Evolutionary conservation across 1,140 invertebrate species (phyloP).

Genomic region (Leptinotarsa defecta): DNA sequence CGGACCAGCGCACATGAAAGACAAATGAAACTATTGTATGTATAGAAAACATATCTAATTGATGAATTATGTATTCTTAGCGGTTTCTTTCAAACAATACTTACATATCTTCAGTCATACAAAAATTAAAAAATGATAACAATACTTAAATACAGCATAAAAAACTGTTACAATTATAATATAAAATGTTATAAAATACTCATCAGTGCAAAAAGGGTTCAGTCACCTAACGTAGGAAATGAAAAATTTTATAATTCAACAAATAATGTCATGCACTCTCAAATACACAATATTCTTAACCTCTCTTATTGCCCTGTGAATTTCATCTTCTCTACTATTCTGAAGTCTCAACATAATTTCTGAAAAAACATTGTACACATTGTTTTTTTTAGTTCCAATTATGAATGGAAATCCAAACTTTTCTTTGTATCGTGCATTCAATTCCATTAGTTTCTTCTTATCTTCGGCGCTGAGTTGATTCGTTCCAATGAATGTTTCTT

Average conservation of each 20-base stretch:
- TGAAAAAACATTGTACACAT: slow-evolving; percentile 64
- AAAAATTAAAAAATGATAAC: no score
- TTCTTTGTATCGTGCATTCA: slow-evolving; percentile 66
- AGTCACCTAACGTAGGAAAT: background rate
- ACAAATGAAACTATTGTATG: no score
- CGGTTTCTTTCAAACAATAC: no score
- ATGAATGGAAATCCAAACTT: slow-evolving; percentile 76
- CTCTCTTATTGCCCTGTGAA: slow-evolving; percentile 65
- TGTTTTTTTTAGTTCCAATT: slow-evolving; percentile 70
- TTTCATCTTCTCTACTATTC: slow-evolving; percentile 62
- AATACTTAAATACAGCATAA: no score
- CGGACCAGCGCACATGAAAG: no score
- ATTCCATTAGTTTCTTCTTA: slow-evolving; percentile 57
- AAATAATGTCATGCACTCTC: slow-evolving; percentile 63
- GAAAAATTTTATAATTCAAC: slow-evolving; percentile 25
- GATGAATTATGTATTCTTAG: no score
- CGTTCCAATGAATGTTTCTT: slow-evolving; percentile 60
- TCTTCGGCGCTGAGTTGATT: slow-evolving; percentile 61
- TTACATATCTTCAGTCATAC: no score
- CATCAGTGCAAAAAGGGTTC: background rate
- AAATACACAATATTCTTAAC: slow-evolving; percentile 71
- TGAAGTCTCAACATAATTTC: slow-evolving; percentile 62
- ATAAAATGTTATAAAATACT: background rate
- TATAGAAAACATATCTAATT: no score
- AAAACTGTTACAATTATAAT: background rate